Evolutionary conservation across 1,140 invertebrate species (phyloP).

Genomic region (Meloidogyne chitwoodi): DNA sequence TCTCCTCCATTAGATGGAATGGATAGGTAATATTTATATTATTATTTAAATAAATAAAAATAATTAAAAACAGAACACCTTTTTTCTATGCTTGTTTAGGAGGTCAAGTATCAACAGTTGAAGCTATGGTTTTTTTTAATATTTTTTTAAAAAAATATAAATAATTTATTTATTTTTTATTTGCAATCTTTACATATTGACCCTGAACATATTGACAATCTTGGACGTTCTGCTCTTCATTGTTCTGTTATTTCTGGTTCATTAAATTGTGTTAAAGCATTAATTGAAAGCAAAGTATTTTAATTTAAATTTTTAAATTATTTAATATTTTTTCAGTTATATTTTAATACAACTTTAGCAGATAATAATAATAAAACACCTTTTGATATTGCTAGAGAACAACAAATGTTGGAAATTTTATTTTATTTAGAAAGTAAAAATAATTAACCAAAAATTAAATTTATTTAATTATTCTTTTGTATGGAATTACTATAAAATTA

Average conservation of each 20-base stretch:
- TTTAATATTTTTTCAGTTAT: conserved; percentile 6
- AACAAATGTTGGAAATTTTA: conserved; percentile 7
- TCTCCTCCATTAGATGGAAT: conserved; percentile 25
- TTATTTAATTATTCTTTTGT: too few relatives aligned
- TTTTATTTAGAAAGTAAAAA: conserved; percentile 18
- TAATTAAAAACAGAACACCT: conserved; percentile 33
- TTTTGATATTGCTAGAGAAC: conserved; percentile 17
- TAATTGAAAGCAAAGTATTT: conserved; percentile 29
- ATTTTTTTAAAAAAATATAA: conserved; percentile 3
- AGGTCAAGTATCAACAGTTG: conserved; percentile 38
- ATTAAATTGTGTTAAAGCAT: conserved; percentile 25
- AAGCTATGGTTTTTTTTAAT: conserved; percentile 18
- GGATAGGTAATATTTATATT: conserved; percentile 8
- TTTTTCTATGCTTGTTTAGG: conserved; percentile 45
- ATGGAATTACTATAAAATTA: too few relatives aligned
- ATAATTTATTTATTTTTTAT: not conserved
- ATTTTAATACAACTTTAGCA: not conserved
- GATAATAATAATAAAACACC: conserved; percentile 10
- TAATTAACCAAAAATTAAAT: too few relatives aligned
- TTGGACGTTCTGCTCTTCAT: conserved; percentile 34
- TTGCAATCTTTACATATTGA: conserved; percentile 18
- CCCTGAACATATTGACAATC: conserved; percentile 20
- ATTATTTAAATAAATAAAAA: not conserved
- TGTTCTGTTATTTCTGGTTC: conserved; percentile 43
- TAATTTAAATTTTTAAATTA: not conserved